Evolutionary conservation across 2,888 invertebrate genomes (phyloP), one percentile per base, ranked within the genome.

Genomic region (Xestia rhomboidea): DNA sequence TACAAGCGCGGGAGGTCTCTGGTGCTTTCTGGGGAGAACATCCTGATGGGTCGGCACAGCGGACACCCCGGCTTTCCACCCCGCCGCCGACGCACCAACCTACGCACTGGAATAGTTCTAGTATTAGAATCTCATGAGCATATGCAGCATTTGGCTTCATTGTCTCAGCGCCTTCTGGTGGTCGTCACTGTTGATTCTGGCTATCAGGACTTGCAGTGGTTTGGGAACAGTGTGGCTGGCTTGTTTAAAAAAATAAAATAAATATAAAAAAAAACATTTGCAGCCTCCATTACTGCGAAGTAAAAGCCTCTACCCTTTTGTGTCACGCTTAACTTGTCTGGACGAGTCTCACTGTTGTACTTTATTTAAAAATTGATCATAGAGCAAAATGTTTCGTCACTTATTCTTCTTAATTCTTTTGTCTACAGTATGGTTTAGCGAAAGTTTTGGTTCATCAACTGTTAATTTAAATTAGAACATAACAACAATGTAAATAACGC

Each of bases 61-160:
- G 97, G 0, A 98, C 97, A 44, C 97, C 97, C 54, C 99, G 97
- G 11, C 97, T 97, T 92, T 98, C 98, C 0, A 97, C 93, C 0
- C 98, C 98, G 0, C 97, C 97, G 0, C 98, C 98, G 2, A 96
- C 94, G 90, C 98, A 99, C 90, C 97, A 97, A 60, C 97, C 97
- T 34, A 98, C 98, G 91, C 98, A 98, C 97, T 98, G 93, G 49
- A 83, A 78, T 73, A 34, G n/a, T 11, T 21, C n/a, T 54, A 5
- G 4, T 24, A 11, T 78, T 49, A 78, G n/a, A 54, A 68, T 44
- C n/a, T n/a, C 38, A 24, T 38, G 4, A 38, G 11, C 11, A 54
- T n/a, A n/a, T 6, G n/a, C 54, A 54, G 5, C 51, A 8, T 8
- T 51, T 41, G 41, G 24, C 51, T 51, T 8, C 8, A 51, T 13